phyloP scores from a whole-genome alignment of 2,888 invertebrate species.

The Cheiracanthium punctorium region DNA sequence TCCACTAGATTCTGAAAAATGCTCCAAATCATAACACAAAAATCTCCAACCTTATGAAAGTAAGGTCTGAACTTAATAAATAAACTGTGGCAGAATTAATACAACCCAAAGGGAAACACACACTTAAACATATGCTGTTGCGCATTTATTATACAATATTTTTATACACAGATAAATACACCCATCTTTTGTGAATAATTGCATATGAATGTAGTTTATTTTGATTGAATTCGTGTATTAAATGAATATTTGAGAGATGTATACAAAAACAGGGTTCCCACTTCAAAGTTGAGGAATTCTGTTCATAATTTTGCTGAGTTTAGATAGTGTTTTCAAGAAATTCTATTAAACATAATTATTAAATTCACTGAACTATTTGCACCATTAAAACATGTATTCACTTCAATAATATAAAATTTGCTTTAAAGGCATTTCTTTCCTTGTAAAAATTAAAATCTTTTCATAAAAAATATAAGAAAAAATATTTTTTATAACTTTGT shows the following conservation, averaged over 20 bases:
- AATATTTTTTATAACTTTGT: too few relatives aligned
- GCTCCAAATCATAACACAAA: slow-evolving; percentile 21
- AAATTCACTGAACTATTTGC: too few relatives aligned
- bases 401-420: too few relatives aligned
- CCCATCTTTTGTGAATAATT: not conserved
- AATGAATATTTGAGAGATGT: not conserved
- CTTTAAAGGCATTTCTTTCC: too few relatives aligned
- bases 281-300: too few relatives aligned
- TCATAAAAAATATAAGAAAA: too few relatives aligned
- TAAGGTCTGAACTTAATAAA: not conserved
- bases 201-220: not conserved
- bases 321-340: too few relatives aligned
- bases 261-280: too few relatives aligned
- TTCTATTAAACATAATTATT: too few relatives aligned
- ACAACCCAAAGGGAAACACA: slow-evolving; percentile 24
- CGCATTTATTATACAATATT: slow-evolving; percentile 2
- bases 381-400: too few relatives aligned
- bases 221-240: not conserved
- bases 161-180: not conserved
- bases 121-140: not conserved
- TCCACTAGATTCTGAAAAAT: slow-evolving; percentile 41
- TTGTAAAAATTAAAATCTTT: too few relatives aligned
- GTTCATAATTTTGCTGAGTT: too few relatives aligned
- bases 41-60: not conserved
- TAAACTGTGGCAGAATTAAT: slow-evolving; percentile 42